Percentiles rank a stretch among this genome's conserved stretches.
Conservation (phyloP, 2,113 vertebrate species). For the Tringa solitaria region DNA sequence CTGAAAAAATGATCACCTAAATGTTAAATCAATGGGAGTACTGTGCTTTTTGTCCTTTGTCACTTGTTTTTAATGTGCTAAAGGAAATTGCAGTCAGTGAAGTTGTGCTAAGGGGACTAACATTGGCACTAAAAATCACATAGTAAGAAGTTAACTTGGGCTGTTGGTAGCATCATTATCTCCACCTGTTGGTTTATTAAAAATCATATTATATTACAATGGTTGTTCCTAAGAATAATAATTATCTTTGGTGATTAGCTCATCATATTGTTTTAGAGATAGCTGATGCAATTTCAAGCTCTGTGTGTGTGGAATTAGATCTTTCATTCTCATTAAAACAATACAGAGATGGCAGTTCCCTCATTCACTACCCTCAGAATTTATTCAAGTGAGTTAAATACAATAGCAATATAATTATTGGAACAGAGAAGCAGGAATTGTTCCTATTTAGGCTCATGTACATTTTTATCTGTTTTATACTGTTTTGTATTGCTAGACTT, state of each 20-base stretch:
- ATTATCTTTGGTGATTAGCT: constrained; percentile 7
- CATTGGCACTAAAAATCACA: not conserved
- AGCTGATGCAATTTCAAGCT: constrained; percentile 34
- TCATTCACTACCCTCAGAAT: not conserved
- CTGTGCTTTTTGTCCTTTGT: not conserved
- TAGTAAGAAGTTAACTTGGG: not conserved
- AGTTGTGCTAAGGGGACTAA: not conserved
- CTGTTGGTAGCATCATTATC: not conserved
- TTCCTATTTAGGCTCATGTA: not conserved
- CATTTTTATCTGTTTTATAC: not conserved
- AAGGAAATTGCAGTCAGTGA: not conserved
- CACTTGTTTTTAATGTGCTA: not conserved
- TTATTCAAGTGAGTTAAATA: constrained; percentile 11
- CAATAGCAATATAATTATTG: not conserved
- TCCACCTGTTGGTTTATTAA: constrained; percentile 32
- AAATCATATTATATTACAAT: not conserved
- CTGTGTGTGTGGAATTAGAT: constrained; percentile 32
- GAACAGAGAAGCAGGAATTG: not conserved
- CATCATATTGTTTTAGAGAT: constrained; percentile 1
- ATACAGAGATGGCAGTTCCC: not conserved
- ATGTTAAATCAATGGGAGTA: not conserved
- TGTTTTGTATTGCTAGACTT: not conserved
- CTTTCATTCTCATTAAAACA: constrained; percentile 45
- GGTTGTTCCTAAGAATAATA: not conserved
- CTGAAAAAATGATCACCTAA: not conserved